Evolutionary conservation across 2,888 invertebrate species (phyloP), one percentile per base, ranked within the genome.

Genomic region (Ennomos fuscantarius): DNA sequence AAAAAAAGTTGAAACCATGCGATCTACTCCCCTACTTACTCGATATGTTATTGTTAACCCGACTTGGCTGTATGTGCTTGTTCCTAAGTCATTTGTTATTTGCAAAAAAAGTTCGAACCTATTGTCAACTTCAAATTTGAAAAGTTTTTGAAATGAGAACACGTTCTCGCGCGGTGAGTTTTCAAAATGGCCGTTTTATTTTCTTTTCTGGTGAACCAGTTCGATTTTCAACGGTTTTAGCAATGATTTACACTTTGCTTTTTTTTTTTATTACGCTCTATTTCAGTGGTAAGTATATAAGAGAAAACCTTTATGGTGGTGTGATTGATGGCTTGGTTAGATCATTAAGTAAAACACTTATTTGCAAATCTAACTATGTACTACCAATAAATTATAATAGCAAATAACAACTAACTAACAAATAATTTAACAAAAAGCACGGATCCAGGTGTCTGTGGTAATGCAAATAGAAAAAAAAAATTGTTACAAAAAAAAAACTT

Each of bases 51-150:
- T 74, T 78, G 73, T 77, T 66, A 72, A 70, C 78, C 66, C 77
- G 73, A 78, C 74, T 75, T 41, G 37, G 47, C 39, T 49, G 69
- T 66, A 72, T 72, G 72, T 73, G 72, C 73, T 74, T 75, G 76
- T 83, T 79, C 80, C 78, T 76, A 72, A 65, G 73, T 69, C 76
- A 74, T 76, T 76, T 78, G 72, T 79, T 73, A 76, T 73, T 80
- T 66, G 86, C 85, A 68, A 82, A 89, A 85, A 79, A 76, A 75
- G 11, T 45, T 41, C 42, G 12, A 36, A 32, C 46, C 58, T 47
- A 63, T 63, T 65, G 65, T 69, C 62, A 53, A 53, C 62, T 64
- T 55, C 35, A 73, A 79, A 69, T 72, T 73, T 63, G 63, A 66
- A 63, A 54, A 40, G 45, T 52, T 51, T 78, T 81, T 74, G 49